Evolutionary conservation across 2,113 vertebrate genomes (phyloP), one percentile per base, ranked within the genome.

Genomic region (Lanius ludovicianus): DNA sequence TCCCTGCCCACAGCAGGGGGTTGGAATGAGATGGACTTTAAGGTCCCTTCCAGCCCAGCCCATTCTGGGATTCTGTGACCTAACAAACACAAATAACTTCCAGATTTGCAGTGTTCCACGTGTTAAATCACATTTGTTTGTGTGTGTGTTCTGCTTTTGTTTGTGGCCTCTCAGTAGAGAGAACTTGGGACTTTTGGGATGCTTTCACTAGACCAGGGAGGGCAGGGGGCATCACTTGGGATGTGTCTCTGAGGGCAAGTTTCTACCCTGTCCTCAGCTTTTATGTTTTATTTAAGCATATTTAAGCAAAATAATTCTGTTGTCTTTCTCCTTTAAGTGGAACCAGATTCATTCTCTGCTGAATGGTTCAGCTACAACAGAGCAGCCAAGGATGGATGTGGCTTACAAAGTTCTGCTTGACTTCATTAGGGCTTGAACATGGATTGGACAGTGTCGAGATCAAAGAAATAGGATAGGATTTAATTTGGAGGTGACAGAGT

Each of bases 11-110:
- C 60, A 56, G 65, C 16, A 71, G 41, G 28, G 23, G 4, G 1
- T 18, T 18, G 46, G 9, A 35, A 18, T 6, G 2, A 8, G 23
- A 24, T 59, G 60, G 1, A 1, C 0, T 69, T 76, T 42, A 11
- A 42, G 15, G 31, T 23, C 21, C 27, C 15, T 68, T 49, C 41
- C 63, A 42, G 9, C 55, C 31, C 71, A 35, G 11, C 42, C 31
- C 79, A 49, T 13, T 35, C 31, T 69, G 47, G 35, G 25, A 20
- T 42, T 28, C 41, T 42, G 3, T 56, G 35, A 63, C 42, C 24
- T 30, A 31, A 49, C 21, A 17, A 52, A 52, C 18, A 5, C 0
- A 25, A 86, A 37, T 9, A 13, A 4, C 15, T 31, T 59, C 9
- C 41, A 89, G 28, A 25, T 65, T 73, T 92, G 49, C 41, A 62